Base-by-base conservation (phyloP, 2,113 vertebrate species). In the Corythornis vintsioides region DNA sequence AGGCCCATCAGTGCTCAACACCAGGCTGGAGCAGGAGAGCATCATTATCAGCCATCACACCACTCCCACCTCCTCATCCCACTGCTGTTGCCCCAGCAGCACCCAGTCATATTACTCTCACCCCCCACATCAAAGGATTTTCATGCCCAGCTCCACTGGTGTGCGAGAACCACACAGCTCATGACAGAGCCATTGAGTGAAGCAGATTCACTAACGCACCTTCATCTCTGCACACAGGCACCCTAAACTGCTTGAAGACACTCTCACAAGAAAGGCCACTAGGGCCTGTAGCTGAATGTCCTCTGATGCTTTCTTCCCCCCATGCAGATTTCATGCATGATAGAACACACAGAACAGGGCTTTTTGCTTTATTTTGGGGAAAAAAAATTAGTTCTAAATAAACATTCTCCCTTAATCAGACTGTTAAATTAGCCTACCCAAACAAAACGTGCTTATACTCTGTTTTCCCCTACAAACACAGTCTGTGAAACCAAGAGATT, bases 111-210 rank as follows among this genome's bases (percentile, higher is more conserved):
- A 4, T 50, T 50, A 50, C 12, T 26, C 50, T 52, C 24, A 8
- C 4, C 11, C 12, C 57, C 3, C 12, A 2, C 31, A 3, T 2
- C 10, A 2, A 29, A 29, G 13, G 10, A 50, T 66, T 65, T 61
- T 17, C 5, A 17, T 12, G 57, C 28, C 11, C 21, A 15, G 7
- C 31, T 33, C 35, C 38, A 3, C 11, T 3, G 26, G 20, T 4
- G 1, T 43, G 6, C 7, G 55, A 72, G 38, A 33, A 10, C 21
- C 1, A 31, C 48, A 10, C 12, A 2, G 0, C 1, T 2, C 12
- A 47, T 0, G 5, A 12, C 4, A 2, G 65, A 28, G 15, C 2
- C 21, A 1, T n/a, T 38, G 17, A 0, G 25, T 3, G 0, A 28
- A 38, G 33, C 66, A 24, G 61, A 25, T 2, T 19, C 71, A 6